phyloP scores from a whole-genome alignment of 2,113 vertebrate genomes.

The Callocephalon fimbriatum region DNA sequence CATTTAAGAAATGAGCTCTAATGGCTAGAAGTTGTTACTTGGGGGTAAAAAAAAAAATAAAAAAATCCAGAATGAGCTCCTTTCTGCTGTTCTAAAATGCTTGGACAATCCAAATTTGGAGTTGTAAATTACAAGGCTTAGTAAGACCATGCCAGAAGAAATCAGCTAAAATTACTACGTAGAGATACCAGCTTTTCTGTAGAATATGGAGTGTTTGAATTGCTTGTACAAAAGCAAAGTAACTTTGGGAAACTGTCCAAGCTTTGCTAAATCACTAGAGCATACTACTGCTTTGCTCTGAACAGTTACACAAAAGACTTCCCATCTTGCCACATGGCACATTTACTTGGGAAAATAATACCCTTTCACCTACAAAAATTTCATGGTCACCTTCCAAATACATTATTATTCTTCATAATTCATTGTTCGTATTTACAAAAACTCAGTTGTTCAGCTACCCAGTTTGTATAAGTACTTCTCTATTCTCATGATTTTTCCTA shows the following conservation, averaged over 20 bases:
- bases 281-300: neutral
- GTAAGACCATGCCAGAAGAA: neutral
- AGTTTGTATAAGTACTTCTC: neutral
- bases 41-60: no score
- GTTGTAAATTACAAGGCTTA: neutral
- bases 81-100: neutral
- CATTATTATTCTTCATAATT: neutral
- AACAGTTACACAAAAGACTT: neutral
- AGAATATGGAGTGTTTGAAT: neutral
- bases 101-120: neutral
- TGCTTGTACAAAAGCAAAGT: neutral
- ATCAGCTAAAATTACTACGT: neutral
- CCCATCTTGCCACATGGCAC: neutral
- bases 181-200: neutral
- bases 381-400: neutral
- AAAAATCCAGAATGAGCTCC: neutral
- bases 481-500: neutral
- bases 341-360: neutral
- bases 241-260: neutral
- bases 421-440: neutral
- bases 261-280: neutral
- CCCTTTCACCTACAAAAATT: neutral
- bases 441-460: neutral
- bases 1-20: neutral
- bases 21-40: neutral